Percentiles rank a stretch among this genome's conserved stretches.
Evolutionary conservation across 2,113 vertebrate genomes (phyloP).

Genomic region (Candoia aspera): DNA sequence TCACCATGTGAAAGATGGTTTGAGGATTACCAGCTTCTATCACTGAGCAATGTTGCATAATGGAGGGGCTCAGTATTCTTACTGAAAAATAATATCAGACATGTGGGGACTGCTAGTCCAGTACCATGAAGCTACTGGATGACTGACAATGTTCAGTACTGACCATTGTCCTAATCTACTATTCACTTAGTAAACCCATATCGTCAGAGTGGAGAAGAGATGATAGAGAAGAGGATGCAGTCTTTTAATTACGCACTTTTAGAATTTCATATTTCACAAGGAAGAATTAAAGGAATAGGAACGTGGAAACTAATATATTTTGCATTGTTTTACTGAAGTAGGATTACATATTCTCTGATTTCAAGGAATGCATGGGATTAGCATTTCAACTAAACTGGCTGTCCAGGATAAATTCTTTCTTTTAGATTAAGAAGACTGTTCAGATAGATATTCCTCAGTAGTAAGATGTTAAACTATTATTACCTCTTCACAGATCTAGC

Average conservation of each 20-base stretch:
- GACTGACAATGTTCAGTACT: background rate
- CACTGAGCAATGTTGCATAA: background rate
- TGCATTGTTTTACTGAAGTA: background rate
- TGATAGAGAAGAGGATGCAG: background rate
- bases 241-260: background rate
- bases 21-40: background rate
- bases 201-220: background rate
- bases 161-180: no score
- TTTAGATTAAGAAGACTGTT: constrained; percentile 33
- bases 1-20: background rate
- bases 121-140: background rate
- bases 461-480: constrained; percentile 60
- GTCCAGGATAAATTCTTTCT: constrained; percentile 20
- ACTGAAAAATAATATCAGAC: background rate
- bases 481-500: constrained; percentile 88
- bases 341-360: constrained; percentile 5
- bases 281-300: background rate
- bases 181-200: background rate
- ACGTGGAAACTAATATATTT: background rate
- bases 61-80: background rate
- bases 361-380: background rate
- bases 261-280: background rate
- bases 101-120: background rate
- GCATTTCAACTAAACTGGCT: constrained; percentile 12
- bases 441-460: constrained; percentile 32